Conservation (phyloP, 2,888 invertebrate species). For the Spilarctia lutea region DNA sequence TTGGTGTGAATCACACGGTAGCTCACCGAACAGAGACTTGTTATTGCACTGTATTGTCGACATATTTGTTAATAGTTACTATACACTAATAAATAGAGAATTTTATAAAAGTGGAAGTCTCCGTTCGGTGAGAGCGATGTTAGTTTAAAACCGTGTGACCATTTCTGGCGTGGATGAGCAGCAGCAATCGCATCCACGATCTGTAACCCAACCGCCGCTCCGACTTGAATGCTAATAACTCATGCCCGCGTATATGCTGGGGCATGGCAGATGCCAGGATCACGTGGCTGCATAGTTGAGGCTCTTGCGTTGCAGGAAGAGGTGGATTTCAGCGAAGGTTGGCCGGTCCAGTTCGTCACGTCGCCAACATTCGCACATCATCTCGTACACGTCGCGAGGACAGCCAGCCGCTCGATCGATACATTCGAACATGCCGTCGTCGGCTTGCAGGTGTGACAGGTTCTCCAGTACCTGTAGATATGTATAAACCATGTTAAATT, state of each 20-base stretch:
- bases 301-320: conserved; percentile 89
- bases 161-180: conserved; percentile 26
- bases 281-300: conserved; percentile 68
- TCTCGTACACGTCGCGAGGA: conserved; percentile 93
- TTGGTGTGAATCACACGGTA: conserved; percentile 13
- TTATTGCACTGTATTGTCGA: conserved; percentile 45
- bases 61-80: conserved; percentile 31
- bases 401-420: conserved; percentile 90
- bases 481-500: not conserved
- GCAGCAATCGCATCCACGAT: conserved; percentile 25
- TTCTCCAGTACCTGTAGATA: conserved; percentile 90
- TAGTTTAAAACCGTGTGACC: conserved; percentile 54
- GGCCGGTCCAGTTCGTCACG: conserved; percentile 91
- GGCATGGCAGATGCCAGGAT: conserved; percentile 58
- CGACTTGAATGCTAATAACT: conserved; percentile 51
- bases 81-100: conserved; percentile 46
- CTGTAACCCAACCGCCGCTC: conserved; percentile 44
- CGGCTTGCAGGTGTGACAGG: conserved; percentile 89
- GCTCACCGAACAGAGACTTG: conserved; percentile 26
- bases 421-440: conserved; percentile 87
- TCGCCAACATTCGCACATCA: conserved; percentile 95
- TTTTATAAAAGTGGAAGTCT: conserved; percentile 30
- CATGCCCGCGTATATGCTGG: conserved; percentile 45
- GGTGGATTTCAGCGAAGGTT: conserved; percentile 92
- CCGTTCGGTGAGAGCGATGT: conserved; percentile 11